These are phyloP conservation scores for Notechis scutatus DNA, from an alignment of 2,113 vertebrate genomes.

Conservation along the genomic window DNA sequence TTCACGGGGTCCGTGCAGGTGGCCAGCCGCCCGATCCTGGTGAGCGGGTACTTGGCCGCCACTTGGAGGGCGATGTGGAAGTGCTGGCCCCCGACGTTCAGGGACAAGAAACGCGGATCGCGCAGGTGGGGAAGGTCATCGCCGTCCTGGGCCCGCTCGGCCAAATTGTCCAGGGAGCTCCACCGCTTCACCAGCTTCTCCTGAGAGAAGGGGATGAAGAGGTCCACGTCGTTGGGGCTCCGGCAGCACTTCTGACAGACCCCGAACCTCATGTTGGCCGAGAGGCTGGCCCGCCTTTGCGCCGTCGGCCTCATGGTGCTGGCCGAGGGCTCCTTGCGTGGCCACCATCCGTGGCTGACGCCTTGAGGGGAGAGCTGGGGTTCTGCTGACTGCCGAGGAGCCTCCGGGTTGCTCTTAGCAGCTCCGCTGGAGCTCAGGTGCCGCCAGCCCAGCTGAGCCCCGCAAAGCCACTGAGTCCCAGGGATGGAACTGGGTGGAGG, in stretches of 20 bases:
- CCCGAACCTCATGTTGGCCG: conserved; percentile 74
- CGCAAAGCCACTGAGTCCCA: conserved; percentile 50
- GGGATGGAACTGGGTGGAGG: conserved; percentile 3
- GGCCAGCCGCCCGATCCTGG: conserved; percentile 79
- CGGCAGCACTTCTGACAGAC: background rate
- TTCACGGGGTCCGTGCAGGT: conserved; percentile 72
- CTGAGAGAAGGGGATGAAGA: conserved; percentile 76
- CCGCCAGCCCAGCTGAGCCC: conserved; percentile 33
- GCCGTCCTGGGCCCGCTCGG: background rate
- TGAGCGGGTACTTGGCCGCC: conserved; percentile 73
- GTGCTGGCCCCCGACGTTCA: conserved; percentile 81
- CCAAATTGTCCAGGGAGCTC: conserved; percentile 81
- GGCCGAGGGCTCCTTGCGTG: fast-evolving
- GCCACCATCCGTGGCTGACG: fast-evolving
- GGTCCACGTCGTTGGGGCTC: conserved; percentile 59
- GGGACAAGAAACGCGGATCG: conserved; percentile 72
- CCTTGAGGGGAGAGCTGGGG: background rate
- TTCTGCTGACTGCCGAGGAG: fast-evolving
- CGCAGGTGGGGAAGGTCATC: conserved; percentile 15
- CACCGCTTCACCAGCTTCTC: conserved; percentile 80
- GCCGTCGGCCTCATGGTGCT: conserved; percentile 53
- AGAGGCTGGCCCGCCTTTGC: conserved; percentile 74
- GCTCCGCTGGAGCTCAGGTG: fast-evolving
- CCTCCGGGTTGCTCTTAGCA: fast-evolving
- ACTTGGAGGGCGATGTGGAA: conserved; percentile 76